Evolutionary conservation across 2,888 invertebrate genomes (phyloP).

Genomic region (Pteria penguin): DNA sequence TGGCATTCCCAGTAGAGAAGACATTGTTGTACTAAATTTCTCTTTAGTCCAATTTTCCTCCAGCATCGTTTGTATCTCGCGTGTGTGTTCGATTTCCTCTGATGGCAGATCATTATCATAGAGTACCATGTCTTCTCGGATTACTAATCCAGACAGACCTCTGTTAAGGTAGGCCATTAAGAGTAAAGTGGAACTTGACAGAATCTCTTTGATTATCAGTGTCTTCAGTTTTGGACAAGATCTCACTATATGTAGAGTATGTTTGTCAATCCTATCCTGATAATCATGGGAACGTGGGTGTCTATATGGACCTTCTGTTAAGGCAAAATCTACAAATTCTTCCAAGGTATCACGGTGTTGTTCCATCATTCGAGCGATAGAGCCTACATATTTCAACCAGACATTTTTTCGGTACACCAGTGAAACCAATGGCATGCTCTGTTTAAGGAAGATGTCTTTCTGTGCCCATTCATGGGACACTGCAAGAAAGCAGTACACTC

Average conservation of each 20-base stretch:
- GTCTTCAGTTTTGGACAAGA: slow-evolving; percentile 49
- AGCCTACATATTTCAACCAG: slow-evolving; percentile 41
- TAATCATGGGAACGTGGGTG: slow-evolving; percentile 31
- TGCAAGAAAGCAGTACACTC: slow-evolving; percentile 53
- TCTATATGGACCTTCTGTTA: slow-evolving; percentile 31
- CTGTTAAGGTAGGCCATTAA: slow-evolving; percentile 47
- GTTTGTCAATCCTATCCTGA: slow-evolving; percentile 34
- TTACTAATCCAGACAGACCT: slow-evolving; percentile 43
- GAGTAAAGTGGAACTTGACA: slow-evolving; percentile 50
- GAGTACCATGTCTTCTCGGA: slow-evolving; percentile 51
- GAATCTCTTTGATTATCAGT: slow-evolving; percentile 53
- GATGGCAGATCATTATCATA: slow-evolving; percentile 41
- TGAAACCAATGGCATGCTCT: slow-evolving; percentile 51
- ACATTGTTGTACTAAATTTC: slow-evolving; percentile 36
- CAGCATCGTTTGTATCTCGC: slow-evolving; percentile 7
- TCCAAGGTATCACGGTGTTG: slow-evolving; percentile 48
- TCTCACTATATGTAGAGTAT: slow-evolving; percentile 44
- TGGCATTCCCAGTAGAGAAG: slow-evolving; percentile 19
- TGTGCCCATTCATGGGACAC: slow-evolving; percentile 54
- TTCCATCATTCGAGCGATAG: slow-evolving; percentile 33
- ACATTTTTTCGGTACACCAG: slow-evolving; percentile 48
- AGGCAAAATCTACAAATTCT: slow-evolving; percentile 53
- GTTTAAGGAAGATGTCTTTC: slow-evolving; percentile 53
- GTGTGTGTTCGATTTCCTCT: neutral
- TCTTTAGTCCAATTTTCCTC: slow-evolving; percentile 17